Evolutionary conservation across 2,797 vertebrate genomes (phyloP), one percentile per base, ranked within the genome.

Genomic region (Poecile montanus): DNA sequence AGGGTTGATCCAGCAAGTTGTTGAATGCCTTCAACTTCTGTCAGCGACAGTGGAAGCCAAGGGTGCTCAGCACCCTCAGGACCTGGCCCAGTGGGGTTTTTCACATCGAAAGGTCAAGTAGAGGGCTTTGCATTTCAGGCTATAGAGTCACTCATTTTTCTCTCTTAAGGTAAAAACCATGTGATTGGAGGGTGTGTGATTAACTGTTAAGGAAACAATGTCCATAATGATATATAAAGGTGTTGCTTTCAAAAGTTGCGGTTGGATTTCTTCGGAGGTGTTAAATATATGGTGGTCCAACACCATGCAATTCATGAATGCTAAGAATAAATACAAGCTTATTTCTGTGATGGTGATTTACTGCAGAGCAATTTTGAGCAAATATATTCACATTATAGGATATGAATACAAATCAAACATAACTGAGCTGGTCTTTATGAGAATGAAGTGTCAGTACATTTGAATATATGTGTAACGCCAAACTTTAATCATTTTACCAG

Each of bases 281-380:
- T 96, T 97, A 97, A 97, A 97, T 98, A 98, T 97, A 98, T 97
- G 96, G 96, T 97, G 96, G 95, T 96, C 96, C 94, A 94, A 93
- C 83, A 83, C 91, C 89, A 54, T 48, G 93, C 75, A 97, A 97
- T 97, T 97, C 97, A 97, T 97, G 97, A 98, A 96, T 97, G 96
- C 97, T 97, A 96, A 97, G 97, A 98, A 96, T 97, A 98, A 97
- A 97, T 97, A 96, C 72, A 96, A 97, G 93, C 94, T 97, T 97
- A 96, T 97, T 98, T 98, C 97, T 97, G 91, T 96, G 97, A 97
- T 96, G 93, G 95, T 98, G 97, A 98, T 98, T 98, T 98, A 98
- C 94, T 91, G 36, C 54, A 21, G 91, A 97, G 94, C 97, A 98
- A 97, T 98, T 98, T 97, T 96, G 95, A 96, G 95, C 96, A 97